A percentile compares a stretch with the other conserved stretches of the same genome.
Conservation (phyloP, 92 coral and sea anemone genomes). For the Palythoa caribaeorum region DNA sequence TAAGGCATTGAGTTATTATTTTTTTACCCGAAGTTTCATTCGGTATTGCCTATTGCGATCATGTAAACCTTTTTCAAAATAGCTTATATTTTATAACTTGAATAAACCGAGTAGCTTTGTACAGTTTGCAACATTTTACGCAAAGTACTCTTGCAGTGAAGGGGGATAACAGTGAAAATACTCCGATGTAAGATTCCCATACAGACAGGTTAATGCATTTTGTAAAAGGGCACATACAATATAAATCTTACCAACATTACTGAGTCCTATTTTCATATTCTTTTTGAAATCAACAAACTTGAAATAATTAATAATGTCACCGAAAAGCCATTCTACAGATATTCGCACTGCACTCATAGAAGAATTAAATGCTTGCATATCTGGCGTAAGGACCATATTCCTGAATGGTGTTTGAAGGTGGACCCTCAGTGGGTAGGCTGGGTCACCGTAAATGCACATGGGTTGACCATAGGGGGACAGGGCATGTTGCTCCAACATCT, state of each 20-base stretch:
- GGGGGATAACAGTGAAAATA: background rate
- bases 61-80: background rate
- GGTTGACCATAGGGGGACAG: background rate
- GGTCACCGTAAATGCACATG: constrained; percentile 2
- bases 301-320: constrained; percentile 3
- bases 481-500: background rate
- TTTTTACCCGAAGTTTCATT: no score
- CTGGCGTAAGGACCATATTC: background rate
- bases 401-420: constrained; percentile 7
- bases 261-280: background rate
- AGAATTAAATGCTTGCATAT: background rate
- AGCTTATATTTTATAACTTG: background rate
- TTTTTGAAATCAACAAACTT: background rate
- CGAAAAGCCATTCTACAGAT: constrained; percentile 13
- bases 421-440: background rate
- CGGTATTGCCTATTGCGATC: background rate
- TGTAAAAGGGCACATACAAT: background rate
- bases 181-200: constrained; percentile 1
- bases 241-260: background rate
- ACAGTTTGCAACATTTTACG: no score
- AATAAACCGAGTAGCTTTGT: background rate
- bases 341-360: background rate
- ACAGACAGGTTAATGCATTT: constrained; percentile 5
- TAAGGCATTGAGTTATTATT: background rate
- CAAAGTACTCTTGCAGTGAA: background rate